These are phyloP conservation scores for Craterocephalus amniculus DNA, from an alignment of 2,797 vertebrate species.

Conservation along the genomic window DNA sequence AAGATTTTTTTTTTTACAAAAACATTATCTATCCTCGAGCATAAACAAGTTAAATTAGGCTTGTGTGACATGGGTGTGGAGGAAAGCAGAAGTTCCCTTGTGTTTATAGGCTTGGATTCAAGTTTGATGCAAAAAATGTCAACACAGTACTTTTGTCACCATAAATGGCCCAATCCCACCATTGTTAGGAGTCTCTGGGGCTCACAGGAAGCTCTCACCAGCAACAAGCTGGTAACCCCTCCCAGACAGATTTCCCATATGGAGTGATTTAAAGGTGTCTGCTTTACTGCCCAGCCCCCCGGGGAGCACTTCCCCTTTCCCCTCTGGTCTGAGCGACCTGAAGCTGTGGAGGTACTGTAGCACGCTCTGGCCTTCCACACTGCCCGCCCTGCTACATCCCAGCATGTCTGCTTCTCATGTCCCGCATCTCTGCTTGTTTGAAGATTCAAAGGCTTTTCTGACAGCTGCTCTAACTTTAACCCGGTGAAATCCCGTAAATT, in stretches of 20 bases:
- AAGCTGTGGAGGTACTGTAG: conserved; percentile 54
- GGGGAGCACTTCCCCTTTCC: conserved; percentile 68
- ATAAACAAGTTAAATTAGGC: not conserved
- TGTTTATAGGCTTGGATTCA: conserved; percentile 5
- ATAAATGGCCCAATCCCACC: conserved; percentile 40
- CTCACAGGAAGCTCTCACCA: conserved; percentile 71
- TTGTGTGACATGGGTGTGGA: not conserved
- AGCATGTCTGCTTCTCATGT: conserved; percentile 50
- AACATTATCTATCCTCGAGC: not conserved
- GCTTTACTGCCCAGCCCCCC: conserved; percentile 66
- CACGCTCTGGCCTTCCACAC: conserved; percentile 61
- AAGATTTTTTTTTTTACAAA: not conserved
- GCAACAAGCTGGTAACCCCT: conserved; percentile 52
- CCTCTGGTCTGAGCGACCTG: conserved; percentile 47
- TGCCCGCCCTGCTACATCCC: conserved; percentile 63
- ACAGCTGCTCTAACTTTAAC: conserved; percentile 29
- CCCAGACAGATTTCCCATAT: conserved; percentile 77
- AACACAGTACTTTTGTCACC: conserved; percentile 44
- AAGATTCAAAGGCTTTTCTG: conserved; percentile 33
- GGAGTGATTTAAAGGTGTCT: conserved; percentile 81
- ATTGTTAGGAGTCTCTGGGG: conserved; percentile 56
- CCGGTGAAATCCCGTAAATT: conserved; percentile 22
- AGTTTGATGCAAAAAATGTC: conserved; percentile 39
- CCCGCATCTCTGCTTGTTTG: conserved; percentile 43
- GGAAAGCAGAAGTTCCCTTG: not conserved